These are phyloP conservation scores for Pseudorhombus dupliciocellatus DNA, from an alignment of 2,113 vertebrate genomes.

Conservation along the genomic window DNA sequence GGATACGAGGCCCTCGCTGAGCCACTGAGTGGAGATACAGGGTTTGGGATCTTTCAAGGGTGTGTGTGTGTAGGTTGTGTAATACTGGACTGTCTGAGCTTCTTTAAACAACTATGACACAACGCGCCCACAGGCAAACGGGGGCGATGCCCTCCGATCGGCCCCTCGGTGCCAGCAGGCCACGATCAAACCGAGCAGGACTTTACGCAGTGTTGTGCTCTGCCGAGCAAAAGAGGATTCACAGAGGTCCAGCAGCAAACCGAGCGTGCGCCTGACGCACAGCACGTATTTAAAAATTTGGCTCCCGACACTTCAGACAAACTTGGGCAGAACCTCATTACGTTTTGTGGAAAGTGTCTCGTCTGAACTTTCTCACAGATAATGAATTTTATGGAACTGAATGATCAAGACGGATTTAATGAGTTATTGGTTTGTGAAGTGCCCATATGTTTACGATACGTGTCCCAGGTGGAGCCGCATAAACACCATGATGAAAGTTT, in stretches of 20 bases:
- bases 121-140: background rate
- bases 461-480: too few species aligned
- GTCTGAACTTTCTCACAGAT: background rate
- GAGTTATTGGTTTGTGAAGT: background rate
- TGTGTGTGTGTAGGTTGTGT: background rate
- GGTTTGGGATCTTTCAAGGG: background rate
- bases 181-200: background rate
- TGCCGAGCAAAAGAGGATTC: slow-evolving; percentile 4
- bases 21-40: background rate
- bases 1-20: slow-evolving; percentile 9
- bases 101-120: slow-evolving; percentile 7
- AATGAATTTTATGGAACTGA: too few species aligned
- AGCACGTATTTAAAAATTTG: background rate
- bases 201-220: slow-evolving; percentile 13
- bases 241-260: slow-evolving; percentile 8
- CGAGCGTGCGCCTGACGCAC: slow-evolving; percentile 20
- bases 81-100: background rate
- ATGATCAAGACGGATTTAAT: too few species aligned
- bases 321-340: background rate
- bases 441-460: too few species aligned
- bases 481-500: too few species aligned
- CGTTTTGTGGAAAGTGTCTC: background rate
- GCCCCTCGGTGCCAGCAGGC: background rate
- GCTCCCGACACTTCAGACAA: background rate
- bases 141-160: background rate